Evolutionary conservation across 1,140 invertebrate genomes (phyloP), one percentile per base, ranked within the genome.

Genomic region (Oedothorax gibbosus): DNA sequence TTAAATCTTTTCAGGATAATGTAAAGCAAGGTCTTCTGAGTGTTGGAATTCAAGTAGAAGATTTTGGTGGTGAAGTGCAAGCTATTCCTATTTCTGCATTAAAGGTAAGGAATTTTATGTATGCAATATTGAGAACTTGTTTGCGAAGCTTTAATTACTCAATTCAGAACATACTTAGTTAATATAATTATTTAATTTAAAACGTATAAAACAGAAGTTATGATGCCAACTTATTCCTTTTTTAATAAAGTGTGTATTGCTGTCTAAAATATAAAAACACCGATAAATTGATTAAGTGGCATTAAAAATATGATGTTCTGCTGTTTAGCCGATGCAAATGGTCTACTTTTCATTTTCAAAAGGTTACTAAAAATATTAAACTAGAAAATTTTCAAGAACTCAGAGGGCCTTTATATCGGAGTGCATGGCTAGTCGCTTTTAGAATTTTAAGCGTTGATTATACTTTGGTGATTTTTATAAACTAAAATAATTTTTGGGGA

Each of bases 81-180:
- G 93, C 94, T 54, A 93, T 99, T 78, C 93, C 94, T 21, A 95
- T 99, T 86, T 99, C 98, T 0, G 99, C 99, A 0, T 91, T 98
- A 0, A 85, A 92, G 89, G 86, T 84, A 68, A 88, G 80, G 76
- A 2, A n/a, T 12, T 85, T 54, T 83, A 21, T 60, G 18, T 20
- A 12, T 81, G 56, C 10, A 62, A 62, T 49, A 50, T 75, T 57
- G 51, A 20, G 18, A 72, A 72, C 12, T 21, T n/a, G 64, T 66
- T 60, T 60, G 57, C n/a, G 9, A 12, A 7, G 3, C 9, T 60
- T 60, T 60, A 7, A 6, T 60, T 60, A 3, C 4, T 60, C 9
- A 60, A 60, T 12, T 60, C 4, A 5, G 57, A 60, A 35, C 35
- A 35, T 35, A 35, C 5, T 35, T 35, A 35, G 35, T 35, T 2